Percentiles rank a stretch among this genome's conserved stretches.
These are phyloP conservation scores for Hemicentrotus pulcherrimus DNA, from an alignment of 35 echinoderm and acorn worm genomes.

Conservation along the genomic window DNA sequence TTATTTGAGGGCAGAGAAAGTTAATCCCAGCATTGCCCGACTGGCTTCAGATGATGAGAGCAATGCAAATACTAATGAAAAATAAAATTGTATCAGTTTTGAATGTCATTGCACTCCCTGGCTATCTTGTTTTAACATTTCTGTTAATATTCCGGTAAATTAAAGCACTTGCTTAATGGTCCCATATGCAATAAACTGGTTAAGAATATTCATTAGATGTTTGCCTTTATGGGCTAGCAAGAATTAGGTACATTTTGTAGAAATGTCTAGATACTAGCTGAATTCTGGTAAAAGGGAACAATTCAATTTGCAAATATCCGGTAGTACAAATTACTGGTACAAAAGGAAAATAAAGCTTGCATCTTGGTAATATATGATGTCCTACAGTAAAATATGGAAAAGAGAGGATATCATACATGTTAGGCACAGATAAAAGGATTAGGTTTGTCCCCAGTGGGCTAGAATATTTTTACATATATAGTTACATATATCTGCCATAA, in stretches of 20 bases:
- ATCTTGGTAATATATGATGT: neutral
- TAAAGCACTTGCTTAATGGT: too few relatives aligned
- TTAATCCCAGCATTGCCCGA: conserved; percentile 10
- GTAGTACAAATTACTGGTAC: neutral
- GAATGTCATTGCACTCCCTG: neutral
- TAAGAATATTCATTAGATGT: too few relatives aligned
- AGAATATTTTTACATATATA: neutral
- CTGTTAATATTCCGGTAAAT: too few relatives aligned
- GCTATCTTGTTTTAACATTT: too few relatives aligned
- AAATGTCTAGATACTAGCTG: too few relatives aligned
- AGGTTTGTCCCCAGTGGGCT: neutral
- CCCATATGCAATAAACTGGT: too few relatives aligned
- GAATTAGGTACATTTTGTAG: too few relatives aligned
- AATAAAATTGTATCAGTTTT: neutral
- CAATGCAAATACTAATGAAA: neutral
- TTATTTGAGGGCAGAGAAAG: conserved; percentile 28
- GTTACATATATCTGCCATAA: neutral
- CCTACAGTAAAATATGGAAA: neutral
- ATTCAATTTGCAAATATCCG: neutral
- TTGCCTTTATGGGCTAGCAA: too few relatives aligned
- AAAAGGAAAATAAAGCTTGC: too few relatives aligned
- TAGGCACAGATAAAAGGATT: neutral
- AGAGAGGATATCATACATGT: neutral
- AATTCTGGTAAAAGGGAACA: neutral
- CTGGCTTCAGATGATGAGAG: neutral